Conservation (phyloP, 2,113 vertebrate genomes). For the Catagonus wagneri region DNA sequence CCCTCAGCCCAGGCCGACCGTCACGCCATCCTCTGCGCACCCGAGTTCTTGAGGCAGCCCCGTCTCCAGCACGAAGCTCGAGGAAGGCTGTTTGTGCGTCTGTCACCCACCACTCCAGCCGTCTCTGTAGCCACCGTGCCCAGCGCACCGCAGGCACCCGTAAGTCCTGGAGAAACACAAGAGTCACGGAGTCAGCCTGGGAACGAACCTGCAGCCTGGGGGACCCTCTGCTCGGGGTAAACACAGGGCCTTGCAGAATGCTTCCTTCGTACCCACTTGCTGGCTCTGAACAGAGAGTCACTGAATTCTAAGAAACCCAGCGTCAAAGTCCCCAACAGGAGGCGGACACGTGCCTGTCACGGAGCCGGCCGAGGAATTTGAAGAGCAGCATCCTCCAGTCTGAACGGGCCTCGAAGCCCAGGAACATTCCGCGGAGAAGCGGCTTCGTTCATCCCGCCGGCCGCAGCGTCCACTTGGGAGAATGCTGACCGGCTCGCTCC, state of each 20-base stretch:
- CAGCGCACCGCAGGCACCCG: background rate
- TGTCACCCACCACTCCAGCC: background rate
- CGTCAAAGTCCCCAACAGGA: background rate
- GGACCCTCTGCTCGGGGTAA: background rate
- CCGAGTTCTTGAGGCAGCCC: rapidly evolving
- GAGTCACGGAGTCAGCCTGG: background rate
- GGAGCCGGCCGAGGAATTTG: rapidly evolving
- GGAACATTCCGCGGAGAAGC: background rate
- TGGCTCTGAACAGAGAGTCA: background rate
- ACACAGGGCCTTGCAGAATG: background rate
- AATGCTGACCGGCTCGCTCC: rapidly evolving
- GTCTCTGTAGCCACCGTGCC: background rate
- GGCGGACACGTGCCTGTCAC: rapidly evolving
- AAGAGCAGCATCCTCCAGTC: background rate
- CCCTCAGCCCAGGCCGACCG: rapidly evolving
- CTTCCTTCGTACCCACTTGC: background rate
- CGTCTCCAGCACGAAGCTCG: rapidly evolving
- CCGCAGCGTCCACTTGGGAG: rapidly evolving
- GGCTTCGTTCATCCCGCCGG: background rate
- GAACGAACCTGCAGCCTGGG: background rate
- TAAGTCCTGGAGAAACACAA: background rate
- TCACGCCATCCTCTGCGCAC: rapidly evolving
- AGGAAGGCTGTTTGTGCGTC: rapidly evolving
- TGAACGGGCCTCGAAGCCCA: background rate
- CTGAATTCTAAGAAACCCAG: background rate